Evolutionary conservation across 2,888 invertebrate species (phyloP).

Genomic region (Alcis repandata): DNA sequence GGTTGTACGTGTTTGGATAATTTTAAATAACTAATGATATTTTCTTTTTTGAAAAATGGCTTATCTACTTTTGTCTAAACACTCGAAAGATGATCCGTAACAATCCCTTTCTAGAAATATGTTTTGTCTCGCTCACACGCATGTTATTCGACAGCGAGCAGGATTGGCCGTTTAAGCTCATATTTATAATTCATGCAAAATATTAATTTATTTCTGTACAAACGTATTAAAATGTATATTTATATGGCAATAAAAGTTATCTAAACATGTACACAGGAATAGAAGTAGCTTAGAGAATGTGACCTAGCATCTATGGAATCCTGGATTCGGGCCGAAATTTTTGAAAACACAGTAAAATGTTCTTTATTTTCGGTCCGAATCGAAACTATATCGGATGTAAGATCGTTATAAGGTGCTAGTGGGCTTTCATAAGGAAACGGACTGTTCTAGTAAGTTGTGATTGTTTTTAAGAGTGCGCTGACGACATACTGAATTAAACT

Average conservation of each 20-base stretch:
- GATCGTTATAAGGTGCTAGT: constrained; percentile 19
- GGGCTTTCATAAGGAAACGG: constrained; percentile 13
- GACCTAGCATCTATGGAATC: constrained; percentile 49
- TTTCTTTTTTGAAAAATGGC: background rate
- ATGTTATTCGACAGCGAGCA: no score
- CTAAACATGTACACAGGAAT: constrained; percentile 47
- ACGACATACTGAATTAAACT: background rate
- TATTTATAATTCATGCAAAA: no score
- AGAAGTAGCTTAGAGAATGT: constrained; percentile 46
- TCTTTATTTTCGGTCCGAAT: constrained; percentile 21
- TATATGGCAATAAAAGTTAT: background rate
- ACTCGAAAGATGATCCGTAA: no score
- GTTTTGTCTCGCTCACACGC: no score
- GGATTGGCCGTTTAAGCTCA: no score
- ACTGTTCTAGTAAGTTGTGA: background rate
- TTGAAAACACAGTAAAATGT: background rate
- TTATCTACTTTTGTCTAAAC: no score
- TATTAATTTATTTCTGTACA: no score
- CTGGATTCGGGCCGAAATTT: constrained; percentile 43
- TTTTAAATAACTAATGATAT: background rate
- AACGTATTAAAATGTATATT: no score
- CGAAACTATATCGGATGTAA: constrained; percentile 17
- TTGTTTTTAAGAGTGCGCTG: background rate
- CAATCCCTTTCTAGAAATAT: no score
- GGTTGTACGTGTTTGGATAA: constrained; percentile 46